Conservation (phyloP, 2,888 invertebrate species). For the Athripsodes cinereus region DNA sequence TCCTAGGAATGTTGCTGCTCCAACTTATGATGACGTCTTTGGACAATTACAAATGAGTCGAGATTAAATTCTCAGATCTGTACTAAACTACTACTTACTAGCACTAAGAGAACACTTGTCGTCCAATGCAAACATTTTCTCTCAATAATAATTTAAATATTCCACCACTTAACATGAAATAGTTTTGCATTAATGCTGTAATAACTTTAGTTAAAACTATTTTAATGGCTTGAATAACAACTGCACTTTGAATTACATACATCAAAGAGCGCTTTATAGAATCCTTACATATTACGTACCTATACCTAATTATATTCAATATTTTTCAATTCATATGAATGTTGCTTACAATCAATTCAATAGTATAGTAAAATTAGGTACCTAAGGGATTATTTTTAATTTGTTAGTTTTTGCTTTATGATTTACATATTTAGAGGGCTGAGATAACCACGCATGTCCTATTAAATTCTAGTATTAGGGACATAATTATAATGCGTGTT, state of each 20-base stretch:
- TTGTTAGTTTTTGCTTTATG: too few species aligned
- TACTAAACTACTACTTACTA: not conserved
- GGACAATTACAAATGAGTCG: not conserved
- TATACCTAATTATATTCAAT: not conserved
- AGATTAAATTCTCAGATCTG: not conserved
- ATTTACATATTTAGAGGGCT: too few species aligned
- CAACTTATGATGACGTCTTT: not conserved
- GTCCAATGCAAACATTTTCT: not conserved
- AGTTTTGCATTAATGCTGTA: not conserved
- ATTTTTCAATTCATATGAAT: not conserved
- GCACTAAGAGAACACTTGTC: not conserved
- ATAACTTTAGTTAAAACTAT: not conserved
- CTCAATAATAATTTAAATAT: not conserved
- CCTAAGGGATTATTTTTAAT: too few species aligned
- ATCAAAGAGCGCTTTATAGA: too few species aligned
- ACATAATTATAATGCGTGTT: too few species aligned
- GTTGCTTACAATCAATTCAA: too few species aligned
- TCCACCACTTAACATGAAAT: not conserved
- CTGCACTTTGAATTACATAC: not conserved
- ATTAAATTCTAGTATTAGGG: too few species aligned
- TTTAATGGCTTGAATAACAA: not conserved
- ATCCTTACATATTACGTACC: not conserved
- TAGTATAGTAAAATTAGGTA: too few species aligned
- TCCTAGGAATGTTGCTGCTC: not conserved
- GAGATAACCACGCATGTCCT: too few species aligned